A percentile compares a stretch with the other conserved stretches of the same genome.
Conservation (phyloP, 2,113 vertebrate genomes). For the Scomber scombrus region DNA sequence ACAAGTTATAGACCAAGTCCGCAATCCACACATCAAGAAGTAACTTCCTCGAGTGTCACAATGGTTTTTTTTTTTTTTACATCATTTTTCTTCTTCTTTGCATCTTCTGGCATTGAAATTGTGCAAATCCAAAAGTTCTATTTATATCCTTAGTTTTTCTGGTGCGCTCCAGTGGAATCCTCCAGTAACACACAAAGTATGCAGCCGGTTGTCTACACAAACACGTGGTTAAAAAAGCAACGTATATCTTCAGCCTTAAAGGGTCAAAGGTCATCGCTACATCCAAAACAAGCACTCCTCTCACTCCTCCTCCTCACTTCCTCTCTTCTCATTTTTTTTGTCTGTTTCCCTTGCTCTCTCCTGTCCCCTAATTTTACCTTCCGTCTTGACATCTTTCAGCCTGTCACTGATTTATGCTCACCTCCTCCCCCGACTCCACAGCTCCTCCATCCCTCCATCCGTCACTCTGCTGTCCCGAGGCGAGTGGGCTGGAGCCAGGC, state of each 20-base stretch:
- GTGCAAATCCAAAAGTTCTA: too few species aligned
- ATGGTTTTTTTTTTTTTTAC: too few species aligned
- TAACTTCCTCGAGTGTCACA: too few species aligned
- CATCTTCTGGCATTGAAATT: too few species aligned
- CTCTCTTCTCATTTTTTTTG: slow-evolving; percentile 4
- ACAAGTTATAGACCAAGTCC: too few species aligned
- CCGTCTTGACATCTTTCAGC: slow-evolving; percentile 54
- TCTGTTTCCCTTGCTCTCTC: slow-evolving; percentile 2
- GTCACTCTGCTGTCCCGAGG: slow-evolving; percentile 65
- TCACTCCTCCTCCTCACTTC: not conserved
- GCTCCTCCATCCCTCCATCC: slow-evolving; percentile 54
- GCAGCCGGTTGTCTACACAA: too few species aligned
- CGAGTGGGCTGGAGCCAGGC: slow-evolving; percentile 49
- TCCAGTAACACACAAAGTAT: too few species aligned
- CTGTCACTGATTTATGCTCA: slow-evolving; percentile 64
- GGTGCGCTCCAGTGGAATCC: too few species aligned
- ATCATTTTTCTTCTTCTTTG: too few species aligned
- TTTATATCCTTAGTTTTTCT: too few species aligned
- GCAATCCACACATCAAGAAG: too few species aligned
- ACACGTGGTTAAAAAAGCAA: too few species aligned
- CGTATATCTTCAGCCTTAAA: not conserved
- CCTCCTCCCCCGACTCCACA: slow-evolving; percentile 39
- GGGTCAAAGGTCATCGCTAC: slow-evolving; percentile 29
- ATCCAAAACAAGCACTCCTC: slow-evolving; percentile 15
- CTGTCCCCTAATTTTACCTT: slow-evolving; percentile 53